Conservation (phyloP, 2,113 vertebrate genomes). For the Pycnonotus jocosus region DNA sequence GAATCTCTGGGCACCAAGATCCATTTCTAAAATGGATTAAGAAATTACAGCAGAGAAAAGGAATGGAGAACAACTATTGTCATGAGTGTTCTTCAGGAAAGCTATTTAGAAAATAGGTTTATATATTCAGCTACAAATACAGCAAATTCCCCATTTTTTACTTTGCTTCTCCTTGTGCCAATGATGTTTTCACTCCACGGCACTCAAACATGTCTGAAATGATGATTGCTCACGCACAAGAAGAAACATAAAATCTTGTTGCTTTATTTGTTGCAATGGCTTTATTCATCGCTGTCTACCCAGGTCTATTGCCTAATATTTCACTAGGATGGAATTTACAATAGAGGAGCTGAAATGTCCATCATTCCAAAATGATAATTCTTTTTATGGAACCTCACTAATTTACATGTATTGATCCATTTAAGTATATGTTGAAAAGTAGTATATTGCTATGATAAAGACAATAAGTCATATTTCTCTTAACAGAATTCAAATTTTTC, state of each 20-base stretch:
- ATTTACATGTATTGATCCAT: neutral
- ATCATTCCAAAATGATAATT: neutral
- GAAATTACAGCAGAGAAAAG: neutral
- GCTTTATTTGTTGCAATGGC: neutral
- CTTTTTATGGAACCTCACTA: neutral
- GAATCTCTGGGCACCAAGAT: neutral
- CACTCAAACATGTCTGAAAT: neutral
- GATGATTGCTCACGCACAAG: neutral
- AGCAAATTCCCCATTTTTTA: neutral
- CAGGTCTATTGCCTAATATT: neutral
- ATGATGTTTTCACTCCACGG: neutral
- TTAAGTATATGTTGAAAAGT: neutral
- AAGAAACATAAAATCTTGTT: neutral
- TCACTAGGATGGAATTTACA: neutral
- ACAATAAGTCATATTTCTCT: neutral
- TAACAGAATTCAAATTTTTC: neutral
- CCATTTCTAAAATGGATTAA: constrained; percentile 10
- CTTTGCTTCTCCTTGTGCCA: neutral
- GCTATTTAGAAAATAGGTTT: constrained; percentile 18
- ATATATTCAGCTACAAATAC: neutral
- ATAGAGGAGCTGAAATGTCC: neutral
- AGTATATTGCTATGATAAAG: neutral
- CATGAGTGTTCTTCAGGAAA: neutral
- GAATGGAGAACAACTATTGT: neutral
- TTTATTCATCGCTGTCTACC: neutral